These are phyloP conservation scores for Eleginops maclovinus DNA, from an alignment of 2,113 vertebrate species.

Conservation along the genomic window DNA sequence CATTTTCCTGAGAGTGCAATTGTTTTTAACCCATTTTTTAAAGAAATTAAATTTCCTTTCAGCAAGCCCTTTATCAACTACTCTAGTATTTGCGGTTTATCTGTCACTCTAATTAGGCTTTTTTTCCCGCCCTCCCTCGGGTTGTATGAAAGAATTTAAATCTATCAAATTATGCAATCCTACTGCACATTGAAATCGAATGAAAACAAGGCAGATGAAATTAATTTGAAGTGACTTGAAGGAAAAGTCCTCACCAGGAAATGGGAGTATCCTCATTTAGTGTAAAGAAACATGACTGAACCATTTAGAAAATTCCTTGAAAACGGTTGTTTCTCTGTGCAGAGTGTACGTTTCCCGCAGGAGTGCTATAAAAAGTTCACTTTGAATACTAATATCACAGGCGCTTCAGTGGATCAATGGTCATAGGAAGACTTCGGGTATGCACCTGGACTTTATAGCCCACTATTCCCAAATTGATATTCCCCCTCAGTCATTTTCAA, in stretches of 20 bases:
- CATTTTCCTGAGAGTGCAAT: conserved; percentile 46
- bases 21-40: conserved; percentile 41
- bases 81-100: conserved; percentile 63
- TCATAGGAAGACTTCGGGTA: conserved; percentile 44
- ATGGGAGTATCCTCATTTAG: conserved; percentile 17
- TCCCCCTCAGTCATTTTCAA: conserved; percentile 4
- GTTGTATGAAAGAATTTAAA: conserved; percentile 60
- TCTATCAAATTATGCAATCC: conserved; percentile 66
- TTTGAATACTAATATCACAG: conserved; percentile 48
- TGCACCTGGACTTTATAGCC: conserved; percentile 29
- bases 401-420: conserved; percentile 28
- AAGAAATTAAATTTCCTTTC: conserved; percentile 64
- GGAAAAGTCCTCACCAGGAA: conserved; percentile 43
- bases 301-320: conserved; percentile 47
- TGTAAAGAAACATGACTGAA: conserved; percentile 23
- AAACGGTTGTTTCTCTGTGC: conserved; percentile 32
- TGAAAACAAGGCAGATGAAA: conserved; percentile 64
- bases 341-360: conserved; percentile 18
- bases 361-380: conserved; percentile 35
- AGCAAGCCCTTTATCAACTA: conserved; percentile 60
- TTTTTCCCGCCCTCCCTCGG: conserved; percentile 16
- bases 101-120: conserved; percentile 71
- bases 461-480: conserved; percentile 31
- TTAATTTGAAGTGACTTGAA: conserved; percentile 53
- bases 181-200: conserved; percentile 51